phyloP scores from a whole-genome alignment of 2,888 invertebrate genomes.

The Nomada ferruginata region DNA sequence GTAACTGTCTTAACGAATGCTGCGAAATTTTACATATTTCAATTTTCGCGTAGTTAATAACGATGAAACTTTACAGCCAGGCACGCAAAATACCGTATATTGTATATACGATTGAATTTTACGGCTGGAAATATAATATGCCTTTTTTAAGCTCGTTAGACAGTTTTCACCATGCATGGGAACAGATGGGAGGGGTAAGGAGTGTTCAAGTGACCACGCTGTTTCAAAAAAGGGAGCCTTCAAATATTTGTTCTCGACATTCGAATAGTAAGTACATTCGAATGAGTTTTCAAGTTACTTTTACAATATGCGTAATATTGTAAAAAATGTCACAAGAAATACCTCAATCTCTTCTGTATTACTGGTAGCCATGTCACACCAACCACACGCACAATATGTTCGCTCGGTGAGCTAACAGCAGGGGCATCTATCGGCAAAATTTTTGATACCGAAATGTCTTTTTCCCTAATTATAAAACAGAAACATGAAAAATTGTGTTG shows the following conservation, averaged over 20 bases:
- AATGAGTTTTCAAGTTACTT: not conserved
- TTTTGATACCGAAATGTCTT: conserved; percentile 51
- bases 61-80: not conserved
- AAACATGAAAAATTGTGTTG: conserved; percentile 39
- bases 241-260: not conserved
- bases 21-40: not conserved
- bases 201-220: conserved; percentile 74
- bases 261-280: not conserved
- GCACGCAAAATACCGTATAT: not conserved
- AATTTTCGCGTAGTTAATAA: not conserved
- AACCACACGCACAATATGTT: conserved; percentile 57
- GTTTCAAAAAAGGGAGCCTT: conserved; percentile 67
- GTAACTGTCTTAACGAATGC: conserved; percentile 15
- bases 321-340: conserved; percentile 57
- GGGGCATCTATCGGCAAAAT: conserved; percentile 73
- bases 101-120: not conserved
- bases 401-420: conserved; percentile 53
- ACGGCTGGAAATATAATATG: conserved; percentile 48
- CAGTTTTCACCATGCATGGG: conserved; percentile 54
- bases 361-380: conserved; percentile 87
- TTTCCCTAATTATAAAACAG: conserved; percentile 43
- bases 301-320: not conserved
- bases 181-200: conserved; percentile 60
- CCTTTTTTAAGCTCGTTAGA: conserved; percentile 52
- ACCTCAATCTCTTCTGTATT: conserved; percentile 87